These are phyloP conservation scores for Abscondita cerata DNA, from an alignment of 2,888 invertebrate species.

Conservation along the genomic window DNA sequence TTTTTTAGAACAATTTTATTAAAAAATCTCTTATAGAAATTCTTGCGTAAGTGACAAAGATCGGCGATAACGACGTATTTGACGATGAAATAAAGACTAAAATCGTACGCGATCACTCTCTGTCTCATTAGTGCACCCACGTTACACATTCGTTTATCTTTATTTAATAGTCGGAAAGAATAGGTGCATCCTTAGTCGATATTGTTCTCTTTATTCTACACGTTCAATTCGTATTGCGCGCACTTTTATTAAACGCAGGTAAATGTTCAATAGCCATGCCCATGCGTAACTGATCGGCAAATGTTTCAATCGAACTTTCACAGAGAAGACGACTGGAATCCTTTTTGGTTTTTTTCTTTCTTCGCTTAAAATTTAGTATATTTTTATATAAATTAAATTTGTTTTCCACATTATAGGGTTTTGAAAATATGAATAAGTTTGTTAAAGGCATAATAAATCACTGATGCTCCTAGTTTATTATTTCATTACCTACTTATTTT, in stretches of 20 bases:
- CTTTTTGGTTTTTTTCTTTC: constrained; percentile 21
- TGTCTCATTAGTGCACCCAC: constrained; percentile 38
- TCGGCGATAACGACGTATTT: constrained; percentile 16
- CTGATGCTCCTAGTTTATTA: too few species aligned
- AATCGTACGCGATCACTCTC: constrained; percentile 25
- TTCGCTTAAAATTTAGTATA: too few species aligned
- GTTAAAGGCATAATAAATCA: too few species aligned
- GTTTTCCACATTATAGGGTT: too few species aligned
- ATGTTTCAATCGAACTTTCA: constrained; percentile 43
- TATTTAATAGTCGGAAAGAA: constrained; percentile 42
- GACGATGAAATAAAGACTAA: constrained; percentile 19
- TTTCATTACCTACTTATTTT: too few species aligned
- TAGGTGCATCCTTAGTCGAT: constrained; percentile 41
- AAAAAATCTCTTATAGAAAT: constrained; percentile 35
- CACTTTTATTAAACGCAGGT: constrained; percentile 31
- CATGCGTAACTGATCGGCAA: constrained; percentile 45
- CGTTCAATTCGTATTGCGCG: background rate
- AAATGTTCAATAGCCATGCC: constrained; percentile 40
- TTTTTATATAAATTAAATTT: too few species aligned
- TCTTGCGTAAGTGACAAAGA: constrained; percentile 31
- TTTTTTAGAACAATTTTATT: constrained; percentile 29
- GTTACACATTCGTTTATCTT: constrained; percentile 42
- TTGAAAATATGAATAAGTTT: too few species aligned
- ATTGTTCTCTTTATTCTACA: constrained; percentile 18
- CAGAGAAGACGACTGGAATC: constrained; percentile 30